These are phyloP conservation scores for Drosophila trichaetosa DNA, from an alignment of 2,888 invertebrate species.

Conservation along the genomic window DNA sequence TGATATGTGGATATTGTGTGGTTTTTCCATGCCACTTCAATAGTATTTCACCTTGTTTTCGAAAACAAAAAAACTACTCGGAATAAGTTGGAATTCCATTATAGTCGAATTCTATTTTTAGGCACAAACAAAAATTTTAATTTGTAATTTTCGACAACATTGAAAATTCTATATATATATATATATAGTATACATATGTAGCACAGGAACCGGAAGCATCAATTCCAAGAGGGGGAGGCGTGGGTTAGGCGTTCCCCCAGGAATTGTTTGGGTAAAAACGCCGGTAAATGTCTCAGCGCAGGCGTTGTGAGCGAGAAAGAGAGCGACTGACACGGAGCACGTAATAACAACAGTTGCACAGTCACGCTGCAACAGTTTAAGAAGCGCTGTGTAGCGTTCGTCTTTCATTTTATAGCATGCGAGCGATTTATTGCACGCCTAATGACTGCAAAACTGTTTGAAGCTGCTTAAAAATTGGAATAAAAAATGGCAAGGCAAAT, in stretches of 20 bases:
- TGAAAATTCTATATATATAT: conserved; percentile 11
- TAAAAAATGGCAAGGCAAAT: conserved; percentile 1
- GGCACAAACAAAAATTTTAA: conserved; percentile 15
- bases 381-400: conserved; percentile 8
- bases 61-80: conserved; percentile 42
- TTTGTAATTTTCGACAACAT: conserved; percentile 22
- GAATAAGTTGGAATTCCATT: conserved; percentile 43
- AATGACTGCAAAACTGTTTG: conserved; percentile 32
- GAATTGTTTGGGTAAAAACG: conserved; percentile 63
- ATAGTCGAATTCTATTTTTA: conserved; percentile 58
- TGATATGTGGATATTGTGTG: conserved; percentile 46
- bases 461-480: conserved; percentile 10
- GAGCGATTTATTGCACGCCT: conserved; percentile 27
- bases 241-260: not conserved
- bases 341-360: conserved; percentile 53
- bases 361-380: conserved; percentile 15
- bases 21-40: conserved; percentile 60
- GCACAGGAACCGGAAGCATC: conserved; percentile 58
- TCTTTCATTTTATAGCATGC: conserved; percentile 61
- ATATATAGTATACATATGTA: conserved; percentile 12
- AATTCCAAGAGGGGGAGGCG: not conserved
- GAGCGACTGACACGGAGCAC: conserved; percentile 4
- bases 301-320: conserved; percentile 40
- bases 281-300: conserved; percentile 76
- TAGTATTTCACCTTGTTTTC: conserved; percentile 73